A percentile compares a stretch with the other conserved stretches of the same genome.
Evolutionary conservation across 2,888 invertebrate genomes (phyloP).

Genomic region (Gymnosoma rotundatum): DNA sequence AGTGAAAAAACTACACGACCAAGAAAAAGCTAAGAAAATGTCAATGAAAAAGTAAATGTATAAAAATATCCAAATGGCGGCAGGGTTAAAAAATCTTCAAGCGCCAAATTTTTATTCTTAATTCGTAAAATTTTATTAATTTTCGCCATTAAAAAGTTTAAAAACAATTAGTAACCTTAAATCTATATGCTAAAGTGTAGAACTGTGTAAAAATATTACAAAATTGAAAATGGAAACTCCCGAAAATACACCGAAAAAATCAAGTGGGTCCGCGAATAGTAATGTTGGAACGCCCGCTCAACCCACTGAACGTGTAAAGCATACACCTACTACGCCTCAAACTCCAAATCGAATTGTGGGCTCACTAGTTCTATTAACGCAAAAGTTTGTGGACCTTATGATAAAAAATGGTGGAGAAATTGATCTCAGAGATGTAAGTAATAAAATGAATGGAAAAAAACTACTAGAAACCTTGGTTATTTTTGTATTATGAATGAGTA

Average conservation of each 20-base stretch:
- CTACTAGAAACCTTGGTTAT: slow-evolving; percentile 63
- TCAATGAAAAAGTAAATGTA: slow-evolving; percentile 75
- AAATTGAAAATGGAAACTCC: slow-evolving; percentile 62
- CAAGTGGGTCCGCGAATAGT: slow-evolving; percentile 36
- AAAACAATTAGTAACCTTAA: slow-evolving; percentile 23
- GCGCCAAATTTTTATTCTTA: slow-evolving; percentile 77
- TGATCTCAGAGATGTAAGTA: slow-evolving; percentile 80
- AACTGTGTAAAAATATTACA: slow-evolving; percentile 30
- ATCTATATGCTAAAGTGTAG: slow-evolving; percentile 28
- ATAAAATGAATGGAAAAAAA: slow-evolving; percentile 9
- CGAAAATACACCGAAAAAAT: slow-evolving; percentile 68
- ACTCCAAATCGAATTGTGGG: slow-evolving; percentile 78
- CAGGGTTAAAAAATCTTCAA: slow-evolving; percentile 76
- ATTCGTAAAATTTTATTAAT: slow-evolving; percentile 71
- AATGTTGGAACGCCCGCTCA: slow-evolving; percentile 64
- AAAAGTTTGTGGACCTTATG: slow-evolving; percentile 80
- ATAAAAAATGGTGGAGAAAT: slow-evolving; percentile 79
- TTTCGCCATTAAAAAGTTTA: slow-evolving; percentile 16
- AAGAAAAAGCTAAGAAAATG: slow-evolving; percentile 66
- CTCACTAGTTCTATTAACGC: slow-evolving; percentile 80
- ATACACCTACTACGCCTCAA: slow-evolving; percentile 58
- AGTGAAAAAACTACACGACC: slow-evolving; percentile 61
- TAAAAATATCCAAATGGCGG: slow-evolving; percentile 81
- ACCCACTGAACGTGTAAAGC: slow-evolving; percentile 61
- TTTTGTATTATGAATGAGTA: slow-evolving; percentile 59